Percentiles rank a stretch among this genome's conserved stretches.
phyloP scores from a whole-genome alignment of 2,797 vertebrate genomes.

The Podarcis lilfordi region DNA sequence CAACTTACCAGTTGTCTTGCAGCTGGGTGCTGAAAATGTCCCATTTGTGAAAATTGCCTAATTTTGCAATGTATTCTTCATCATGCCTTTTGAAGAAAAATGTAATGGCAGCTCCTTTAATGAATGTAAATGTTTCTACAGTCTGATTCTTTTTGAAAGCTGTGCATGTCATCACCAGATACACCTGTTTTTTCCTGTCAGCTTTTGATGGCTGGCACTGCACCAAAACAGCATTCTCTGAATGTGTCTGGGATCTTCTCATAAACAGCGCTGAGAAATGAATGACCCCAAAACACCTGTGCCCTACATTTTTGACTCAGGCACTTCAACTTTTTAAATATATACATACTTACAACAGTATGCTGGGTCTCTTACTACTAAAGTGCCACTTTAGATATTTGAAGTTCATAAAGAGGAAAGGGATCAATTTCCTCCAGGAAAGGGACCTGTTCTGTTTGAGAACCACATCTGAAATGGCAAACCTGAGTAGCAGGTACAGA shows the following conservation, averaged over 20 bases:
- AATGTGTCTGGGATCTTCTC: background rate
- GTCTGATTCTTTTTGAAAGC: background rate
- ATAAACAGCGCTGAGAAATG: background rate
- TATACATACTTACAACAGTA: constrained; percentile 40
- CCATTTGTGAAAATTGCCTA: background rate
- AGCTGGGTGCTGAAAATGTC: background rate
- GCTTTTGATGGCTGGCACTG: background rate
- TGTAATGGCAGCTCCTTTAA: background rate
- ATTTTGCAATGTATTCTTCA: background rate
- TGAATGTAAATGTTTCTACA: constrained; percentile 27
- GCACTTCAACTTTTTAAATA: constrained; percentile 6
- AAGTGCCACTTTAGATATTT: constrained; percentile 45
- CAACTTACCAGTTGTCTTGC: background rate
- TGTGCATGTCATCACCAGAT: background rate
- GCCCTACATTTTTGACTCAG: background rate
- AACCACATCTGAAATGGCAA: no score
- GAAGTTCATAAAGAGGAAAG: background rate
- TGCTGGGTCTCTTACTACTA: constrained; percentile 43
- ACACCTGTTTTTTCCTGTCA: background rate
- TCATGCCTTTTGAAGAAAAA: constrained; percentile 25
- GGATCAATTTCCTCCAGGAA: background rate
- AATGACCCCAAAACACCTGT: background rate
- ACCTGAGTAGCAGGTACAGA: no score
- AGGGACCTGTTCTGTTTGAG: background rate
- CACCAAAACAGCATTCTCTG: background rate